Percentiles rank a stretch among this genome's conserved stretches.
Evolutionary conservation across 2,888 invertebrate species (phyloP).

Genomic region (Tetrapedia diversipes): DNA sequence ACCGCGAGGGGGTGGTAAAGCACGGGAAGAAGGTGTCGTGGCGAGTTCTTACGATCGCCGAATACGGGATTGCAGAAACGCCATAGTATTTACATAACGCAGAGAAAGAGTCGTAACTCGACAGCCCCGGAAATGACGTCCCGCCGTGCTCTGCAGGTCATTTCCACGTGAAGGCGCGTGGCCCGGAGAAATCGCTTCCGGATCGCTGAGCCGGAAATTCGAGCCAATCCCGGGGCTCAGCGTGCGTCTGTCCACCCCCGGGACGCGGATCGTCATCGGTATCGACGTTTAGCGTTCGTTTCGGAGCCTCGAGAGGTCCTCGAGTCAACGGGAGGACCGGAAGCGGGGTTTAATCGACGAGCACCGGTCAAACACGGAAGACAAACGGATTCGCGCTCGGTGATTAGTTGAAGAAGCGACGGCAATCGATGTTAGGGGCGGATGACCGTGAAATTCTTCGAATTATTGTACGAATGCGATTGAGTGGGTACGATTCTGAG

Average conservation of each 20-base stretch:
- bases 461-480: background rate
- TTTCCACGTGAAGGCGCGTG: conserved; percentile 71
- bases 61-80: conserved; percentile 26
- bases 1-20: conserved; percentile 33
- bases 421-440: conserved; percentile 12
- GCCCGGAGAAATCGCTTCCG: conserved; percentile 74
- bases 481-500: no score
- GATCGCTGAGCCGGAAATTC: conserved; percentile 74
- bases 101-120: conserved; percentile 59
- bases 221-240: conserved; percentile 68
- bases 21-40: conserved; percentile 25
- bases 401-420: conserved; percentile 15
- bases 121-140: conserved; percentile 72
- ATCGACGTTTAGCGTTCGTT: conserved; percentile 51
- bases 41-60: conserved; percentile 21
- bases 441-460: conserved; percentile 14
- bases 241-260: conserved; percentile 44
- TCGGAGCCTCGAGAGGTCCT: conserved; percentile 26
- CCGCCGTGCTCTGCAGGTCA: conserved; percentile 71
- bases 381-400: conserved; percentile 22
- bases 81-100: conserved; percentile 66
- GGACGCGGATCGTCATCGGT: conserved; percentile 44
- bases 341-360: conserved; percentile 8
- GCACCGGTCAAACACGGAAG: conserved; percentile 7
- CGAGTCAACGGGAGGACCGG: background rate